These are phyloP conservation scores for Trachelus troglodyta DNA, from an alignment of 2,888 invertebrate species.

Conservation along the genomic window DNA sequence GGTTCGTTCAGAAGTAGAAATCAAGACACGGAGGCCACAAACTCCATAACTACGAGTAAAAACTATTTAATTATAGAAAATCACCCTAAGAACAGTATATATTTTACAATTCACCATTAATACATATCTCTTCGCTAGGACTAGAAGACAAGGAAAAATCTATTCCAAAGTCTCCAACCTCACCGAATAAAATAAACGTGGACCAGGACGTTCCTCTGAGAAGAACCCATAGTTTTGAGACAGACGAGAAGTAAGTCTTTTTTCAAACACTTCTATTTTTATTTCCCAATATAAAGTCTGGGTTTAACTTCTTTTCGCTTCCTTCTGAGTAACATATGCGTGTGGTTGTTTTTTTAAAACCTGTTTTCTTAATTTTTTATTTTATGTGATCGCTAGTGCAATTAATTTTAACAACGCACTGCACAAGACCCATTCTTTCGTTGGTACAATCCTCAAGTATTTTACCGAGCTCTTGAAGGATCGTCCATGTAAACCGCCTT, in stretches of 20 bases:
- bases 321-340: not conserved
- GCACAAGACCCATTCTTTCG: not conserved
- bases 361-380: conserved; percentile 4
- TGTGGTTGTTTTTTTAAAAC: conserved; percentile 11
- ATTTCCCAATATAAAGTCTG: not conserved
- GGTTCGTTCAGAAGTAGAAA: conserved; percentile 70
- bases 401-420: conserved; percentile 1
- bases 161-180: conserved; percentile 56
- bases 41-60: conserved; percentile 67
- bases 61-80: conserved; percentile 7
- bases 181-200: conserved; percentile 63
- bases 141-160: conserved; percentile 65
- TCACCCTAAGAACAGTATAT: not conserved
- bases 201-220: conserved; percentile 79
- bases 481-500: not conserved
- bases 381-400: not conserved
- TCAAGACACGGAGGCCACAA: conserved; percentile 69
- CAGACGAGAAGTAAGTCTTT: conserved; percentile 85
- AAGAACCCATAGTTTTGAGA: conserved; percentile 88
- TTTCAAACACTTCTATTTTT: not conserved
- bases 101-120: conserved; percentile 14
- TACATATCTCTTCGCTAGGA: conserved; percentile 43
- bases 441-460: not conserved
- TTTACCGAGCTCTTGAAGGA: not conserved
- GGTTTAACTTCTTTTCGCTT: not conserved